A percentile compares a stretch with the other conserved stretches of the same genome.
These are phyloP conservation scores for Hermaeophaga mercurialis DNA, from an alignment of 2,888 invertebrate genomes.

Conservation along the genomic window DNA sequence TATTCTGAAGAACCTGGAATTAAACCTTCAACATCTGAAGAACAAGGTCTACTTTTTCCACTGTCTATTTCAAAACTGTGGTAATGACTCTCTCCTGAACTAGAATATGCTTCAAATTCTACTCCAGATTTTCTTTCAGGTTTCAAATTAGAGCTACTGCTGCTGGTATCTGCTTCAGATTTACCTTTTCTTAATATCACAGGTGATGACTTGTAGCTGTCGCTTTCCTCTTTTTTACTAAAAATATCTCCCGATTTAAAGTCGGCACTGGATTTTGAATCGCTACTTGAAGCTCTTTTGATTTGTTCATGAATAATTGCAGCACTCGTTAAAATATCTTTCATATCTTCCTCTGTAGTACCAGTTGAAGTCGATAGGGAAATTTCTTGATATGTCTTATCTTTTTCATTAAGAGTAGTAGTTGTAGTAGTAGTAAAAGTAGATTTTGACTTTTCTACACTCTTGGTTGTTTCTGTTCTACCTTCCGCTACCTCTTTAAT, in stretches of 20 bases:
- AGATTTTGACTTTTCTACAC: conserved; percentile 39
- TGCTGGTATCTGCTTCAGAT: conserved; percentile 54
- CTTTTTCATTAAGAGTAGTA: conserved; percentile 37
- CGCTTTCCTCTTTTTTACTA: conserved; percentile 51
- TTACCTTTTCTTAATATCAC: conserved; percentile 54
- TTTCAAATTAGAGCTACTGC: conserved; percentile 52
- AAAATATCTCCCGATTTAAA: conserved; percentile 61
- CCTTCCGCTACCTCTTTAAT: conserved; percentile 44
- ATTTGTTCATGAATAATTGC: conserved; percentile 47
- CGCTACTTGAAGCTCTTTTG: conserved; percentile 56
- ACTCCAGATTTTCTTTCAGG: conserved; percentile 75
- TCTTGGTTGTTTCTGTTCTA: conserved; percentile 39
- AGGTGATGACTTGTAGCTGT: conserved; percentile 35
- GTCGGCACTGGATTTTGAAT: conserved; percentile 58
- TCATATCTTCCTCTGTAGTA: conserved; percentile 36
- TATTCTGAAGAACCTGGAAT: conserved; percentile 82
- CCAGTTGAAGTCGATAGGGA: conserved; percentile 38
- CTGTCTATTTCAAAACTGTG: conserved; percentile 85
- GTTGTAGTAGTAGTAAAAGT: conserved; percentile 30
- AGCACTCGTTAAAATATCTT: conserved; percentile 31
- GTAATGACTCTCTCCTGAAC: conserved; percentile 88
- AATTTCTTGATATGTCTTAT: conserved; percentile 42
- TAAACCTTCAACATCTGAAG: conserved; percentile 85
- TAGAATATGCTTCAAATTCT: conserved; percentile 81
- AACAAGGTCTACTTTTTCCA: conserved; percentile 76